Base-by-base conservation (phyloP, 2,888 invertebrate genomes). In the Nemotelus nigrinus region DNA sequence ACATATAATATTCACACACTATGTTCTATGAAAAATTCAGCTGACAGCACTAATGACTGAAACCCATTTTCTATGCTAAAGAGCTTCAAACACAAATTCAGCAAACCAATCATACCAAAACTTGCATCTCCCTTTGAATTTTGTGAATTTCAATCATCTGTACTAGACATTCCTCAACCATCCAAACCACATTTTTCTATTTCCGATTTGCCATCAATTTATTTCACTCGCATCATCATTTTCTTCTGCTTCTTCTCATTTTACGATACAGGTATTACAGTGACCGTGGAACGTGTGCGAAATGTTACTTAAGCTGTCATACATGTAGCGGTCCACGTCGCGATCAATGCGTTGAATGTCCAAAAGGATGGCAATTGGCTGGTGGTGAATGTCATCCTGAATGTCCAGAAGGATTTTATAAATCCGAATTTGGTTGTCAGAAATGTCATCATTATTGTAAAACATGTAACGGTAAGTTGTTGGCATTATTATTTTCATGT, bases 361-460 rank as follows among this genome's bases (percentile, higher is more conserved):
- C 94, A 0, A 87, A 88, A 3, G 93, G 93, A 3, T 95, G 94
- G 94, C 92, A 93, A 85, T 87, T 96, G 79, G 93, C 94, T 0
- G 93, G 93, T 2, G 95, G 95, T 2, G 94, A 95, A 85, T 96
- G 96, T 83, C 92, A 94, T 82, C 93, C 94, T 0, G 93, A 94
- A 83, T 96, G 96, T 86, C 95, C 96, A 0, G 93, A 94, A 87
- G 95, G 95, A 58, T 95, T 94, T 87, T 96, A 94, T 88, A 93
- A 94, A 87, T 92, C 92, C 3, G 90, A 91, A 80, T 94, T 91
- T 82, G 94, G 94, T 6, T 96, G 96, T 84, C 93, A 94, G 81
- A 94, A 93, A 86, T 96, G 96, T 87, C 95, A 96, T 88, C 94
- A 94, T 86, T 94, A 94, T 84, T 96, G 96, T 86, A 92, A 92